These are phyloP conservation scores for Melanostoma mellinum DNA, from an alignment of 2,888 invertebrate species.

Conservation along the genomic window DNA sequence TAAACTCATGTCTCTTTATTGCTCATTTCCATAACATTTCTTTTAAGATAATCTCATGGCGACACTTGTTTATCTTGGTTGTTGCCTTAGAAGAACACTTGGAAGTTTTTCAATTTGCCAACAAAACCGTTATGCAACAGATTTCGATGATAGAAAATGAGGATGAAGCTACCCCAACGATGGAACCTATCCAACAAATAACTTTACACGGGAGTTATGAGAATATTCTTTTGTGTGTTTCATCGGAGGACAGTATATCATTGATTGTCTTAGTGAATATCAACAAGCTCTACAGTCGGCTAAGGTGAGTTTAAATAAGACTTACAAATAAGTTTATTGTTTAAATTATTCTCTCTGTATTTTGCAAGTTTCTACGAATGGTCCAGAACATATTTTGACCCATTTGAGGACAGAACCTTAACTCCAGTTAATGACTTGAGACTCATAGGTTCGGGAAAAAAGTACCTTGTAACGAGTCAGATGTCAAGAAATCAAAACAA, in stretches of 20 bases:
- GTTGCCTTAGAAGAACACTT: conserved; percentile 77
- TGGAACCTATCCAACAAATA: conserved; percentile 78
- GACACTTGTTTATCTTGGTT: conserved; percentile 76
- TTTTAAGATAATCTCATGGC: conserved; percentile 76
- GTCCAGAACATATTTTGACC: conserved; percentile 78
- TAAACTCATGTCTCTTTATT: too few relatives aligned
- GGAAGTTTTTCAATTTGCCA: conserved; percentile 78
- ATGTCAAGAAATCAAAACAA: conserved; percentile 74
- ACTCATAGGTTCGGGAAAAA: conserved; percentile 75
- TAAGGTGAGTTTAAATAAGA: conserved; percentile 68
- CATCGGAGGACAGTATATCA: conserved; percentile 74
- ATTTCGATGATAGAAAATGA: conserved; percentile 36
- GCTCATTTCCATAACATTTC: too few relatives aligned
- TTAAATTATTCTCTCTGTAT: background rate
- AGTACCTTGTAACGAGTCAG: conserved; percentile 76
- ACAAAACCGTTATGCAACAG: conserved; percentile 67
- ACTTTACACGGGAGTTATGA: conserved; percentile 75
- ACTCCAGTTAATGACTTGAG: conserved; percentile 75
- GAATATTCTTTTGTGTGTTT: conserved; percentile 75
- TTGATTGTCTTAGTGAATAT: conserved; percentile 76
- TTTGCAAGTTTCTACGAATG: conserved; percentile 77
- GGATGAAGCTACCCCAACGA: conserved; percentile 56
- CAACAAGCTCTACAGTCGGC: conserved; percentile 75
- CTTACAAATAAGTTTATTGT: too few relatives aligned
- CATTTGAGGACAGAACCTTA: conserved; percentile 76